Percentiles rank a stretch among this genome's conserved stretches.
Conservation (phyloP, 2,888 invertebrate genomes). For the Pheosia tremula region DNA sequence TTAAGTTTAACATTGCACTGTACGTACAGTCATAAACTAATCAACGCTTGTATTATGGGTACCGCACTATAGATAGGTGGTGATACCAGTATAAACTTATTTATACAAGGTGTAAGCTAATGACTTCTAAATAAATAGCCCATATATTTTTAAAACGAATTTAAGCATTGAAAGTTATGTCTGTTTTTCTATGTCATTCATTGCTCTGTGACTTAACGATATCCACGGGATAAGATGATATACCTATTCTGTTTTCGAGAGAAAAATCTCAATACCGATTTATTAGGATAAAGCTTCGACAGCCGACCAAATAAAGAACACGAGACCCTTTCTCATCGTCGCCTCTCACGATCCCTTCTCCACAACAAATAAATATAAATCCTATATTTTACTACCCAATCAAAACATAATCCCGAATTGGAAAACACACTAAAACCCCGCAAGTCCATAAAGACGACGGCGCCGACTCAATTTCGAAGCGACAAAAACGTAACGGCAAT, state of each 20-base stretch:
- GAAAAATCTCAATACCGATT: conserved; percentile 20
- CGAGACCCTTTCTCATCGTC: conserved; percentile 17
- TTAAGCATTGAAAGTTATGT: too few relatives aligned
- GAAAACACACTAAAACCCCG: conserved; percentile 39
- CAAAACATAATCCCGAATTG: conserved; percentile 44
- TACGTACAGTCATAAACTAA: too few relatives aligned
- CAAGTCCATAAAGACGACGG: conserved; percentile 38
- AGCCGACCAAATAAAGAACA: conserved; percentile 29
- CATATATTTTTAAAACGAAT: too few relatives aligned
- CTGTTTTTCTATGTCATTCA: too few relatives aligned
- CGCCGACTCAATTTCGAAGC: conserved; percentile 37
- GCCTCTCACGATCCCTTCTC: conserved; percentile 26
- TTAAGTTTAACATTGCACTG: too few relatives aligned
- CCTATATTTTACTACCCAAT: conserved; percentile 42
- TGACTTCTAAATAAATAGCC: too few relatives aligned
- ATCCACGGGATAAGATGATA: neutral
- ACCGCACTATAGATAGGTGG: too few relatives aligned
- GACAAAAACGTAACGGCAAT: conserved; percentile 54
- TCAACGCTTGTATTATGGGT: too few relatives aligned
- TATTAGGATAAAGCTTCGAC: conserved; percentile 27
- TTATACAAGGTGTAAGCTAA: too few relatives aligned
- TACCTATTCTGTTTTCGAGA: conserved; percentile 13
- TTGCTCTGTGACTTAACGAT: too few relatives aligned
- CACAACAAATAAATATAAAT: conserved; percentile 42
- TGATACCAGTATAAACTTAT: too few relatives aligned